A percentile compares a stretch with the other conserved stretches of the same genome.
phyloP scores from a whole-genome alignment of 2,888 invertebrate species.

The Ephialtes manifestator region DNA sequence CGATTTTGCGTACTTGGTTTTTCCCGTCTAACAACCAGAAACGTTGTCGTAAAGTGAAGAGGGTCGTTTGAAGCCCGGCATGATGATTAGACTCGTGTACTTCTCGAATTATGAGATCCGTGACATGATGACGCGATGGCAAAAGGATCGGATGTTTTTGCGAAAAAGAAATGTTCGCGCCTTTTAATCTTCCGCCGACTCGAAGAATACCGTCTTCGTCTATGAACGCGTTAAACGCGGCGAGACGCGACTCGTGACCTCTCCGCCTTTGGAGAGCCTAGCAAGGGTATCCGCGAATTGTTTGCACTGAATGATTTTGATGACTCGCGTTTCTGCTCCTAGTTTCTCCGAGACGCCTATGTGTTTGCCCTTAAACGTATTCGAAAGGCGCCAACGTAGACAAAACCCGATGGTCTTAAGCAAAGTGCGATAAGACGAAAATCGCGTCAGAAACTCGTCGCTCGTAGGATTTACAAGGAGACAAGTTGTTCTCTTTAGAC shows the following conservation, averaged over 20 bases:
- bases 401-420: constrained; percentile 5
- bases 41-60: too few species aligned
- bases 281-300: neutral
- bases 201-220: constrained; percentile 53
- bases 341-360: constrained; percentile 17
- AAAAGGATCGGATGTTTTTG: constrained; percentile 60
- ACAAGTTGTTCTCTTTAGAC: constrained; percentile 6
- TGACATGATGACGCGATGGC: constrained; percentile 51
- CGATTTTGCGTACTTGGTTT: too few species aligned
- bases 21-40: too few species aligned
- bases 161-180: constrained; percentile 36
- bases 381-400: constrained; percentile 13
- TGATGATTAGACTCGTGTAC: too few species aligned
- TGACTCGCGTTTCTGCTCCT: neutral
- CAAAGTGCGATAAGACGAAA: constrained; percentile 6
- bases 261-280: neutral
- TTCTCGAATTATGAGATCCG: too few species aligned
- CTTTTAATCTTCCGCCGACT: constrained; percentile 52
- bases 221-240: constrained; percentile 49
- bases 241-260: constrained; percentile 19
- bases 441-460: constrained; percentile 13
- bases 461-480: neutral
- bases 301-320: neutral
- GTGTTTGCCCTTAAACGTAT: neutral
- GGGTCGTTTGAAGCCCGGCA: too few species aligned